Evolutionary conservation across 2,797 vertebrate genomes (phyloP), one percentile per base, ranked within the genome.

Genomic region (Falco columbarius): DNA sequence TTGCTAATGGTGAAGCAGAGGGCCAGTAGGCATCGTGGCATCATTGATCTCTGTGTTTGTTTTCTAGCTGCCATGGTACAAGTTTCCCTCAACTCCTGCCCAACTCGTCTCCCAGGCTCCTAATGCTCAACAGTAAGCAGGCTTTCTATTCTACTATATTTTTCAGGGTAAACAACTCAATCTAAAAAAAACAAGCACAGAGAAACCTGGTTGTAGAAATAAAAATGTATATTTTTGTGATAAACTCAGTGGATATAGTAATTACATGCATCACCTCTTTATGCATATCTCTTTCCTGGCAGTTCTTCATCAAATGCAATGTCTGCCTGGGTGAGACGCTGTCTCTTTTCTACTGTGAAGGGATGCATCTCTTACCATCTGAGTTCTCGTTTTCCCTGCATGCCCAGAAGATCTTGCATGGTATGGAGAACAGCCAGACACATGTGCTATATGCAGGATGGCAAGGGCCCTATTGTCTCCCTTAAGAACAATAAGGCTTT

Each of bases 391-490:
- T 93, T 90, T 89, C 66, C 73, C 47, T 76, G 55, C 58, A 14
- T 81, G 80, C 80, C 85, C 90, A 81, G 34, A 94, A 91, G 83
- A 93, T 90, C 80, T 87, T 7, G 2, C 73, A 84, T 82, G 85
- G 51, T 29, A 32, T 86, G 90, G 86, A 93, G 74, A 93, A 73
- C 9, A 89, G 94, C 90, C 93, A 95, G 94, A 95, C 71, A 84
- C 92, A 91, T 93, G 86, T 76, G 83, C 66, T 80, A 47, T 73
- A 40, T 58, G 36, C 71, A 76, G 80, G 29, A 47, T 56, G 93
- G 89, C 86, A 85, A 95, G 81, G 46, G 49, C 61, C 81, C 90
- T 94, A 38, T 71, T 94, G 84, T 75, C 80, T 92, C 80, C 82
- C 61, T 1, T 32, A 82, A 92, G 77, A 85, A 74, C 0, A 9